phyloP scores from a whole-genome alignment of 2,888 invertebrate species.

The Sinodicranocentrus sp. region DNA sequence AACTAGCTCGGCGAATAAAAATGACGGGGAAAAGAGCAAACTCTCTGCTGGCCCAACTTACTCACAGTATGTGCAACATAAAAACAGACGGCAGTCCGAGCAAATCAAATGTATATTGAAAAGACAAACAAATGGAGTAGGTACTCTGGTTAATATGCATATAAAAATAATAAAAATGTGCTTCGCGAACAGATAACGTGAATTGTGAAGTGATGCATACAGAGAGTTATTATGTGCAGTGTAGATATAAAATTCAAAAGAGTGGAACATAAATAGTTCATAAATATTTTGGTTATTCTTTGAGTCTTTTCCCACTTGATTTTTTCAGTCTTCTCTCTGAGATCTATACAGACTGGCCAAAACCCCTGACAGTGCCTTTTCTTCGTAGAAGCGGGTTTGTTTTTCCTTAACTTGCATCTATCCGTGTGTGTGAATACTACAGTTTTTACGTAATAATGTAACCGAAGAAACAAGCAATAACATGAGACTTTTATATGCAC shows the following conservation, averaged over 20 bases:
- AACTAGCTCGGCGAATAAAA: too few species aligned
- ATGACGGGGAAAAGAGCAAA: too few species aligned
- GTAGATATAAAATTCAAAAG: neutral
- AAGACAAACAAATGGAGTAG: neutral
- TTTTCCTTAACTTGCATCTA: too few species aligned
- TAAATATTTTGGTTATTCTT: neutral
- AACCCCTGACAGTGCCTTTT: too few species aligned
- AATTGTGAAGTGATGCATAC: neutral
- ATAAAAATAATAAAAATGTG: neutral
- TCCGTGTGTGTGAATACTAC: too few species aligned
- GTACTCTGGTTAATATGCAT: neutral
- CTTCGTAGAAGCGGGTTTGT: too few species aligned
- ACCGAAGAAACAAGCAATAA: slow-evolving; percentile 35
- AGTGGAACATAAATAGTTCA: neutral
- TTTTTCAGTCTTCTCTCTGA: neutral
- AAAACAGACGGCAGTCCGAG: neutral
- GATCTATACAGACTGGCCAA: too few species aligned
- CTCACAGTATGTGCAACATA: too few species aligned
- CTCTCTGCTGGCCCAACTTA: too few species aligned
- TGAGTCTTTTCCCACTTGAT: neutral
- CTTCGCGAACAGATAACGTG: neutral
- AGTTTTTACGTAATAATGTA: neutral
- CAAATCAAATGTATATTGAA: neutral
- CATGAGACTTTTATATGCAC: slow-evolving; percentile 59
- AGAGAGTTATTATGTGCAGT: neutral